Percentiles rank a stretch among this genome's conserved stretches.
These are phyloP conservation scores for Sebastes matsubarae DNA, from an alignment of 2,797 vertebrate species.

Conservation along the genomic window DNA sequence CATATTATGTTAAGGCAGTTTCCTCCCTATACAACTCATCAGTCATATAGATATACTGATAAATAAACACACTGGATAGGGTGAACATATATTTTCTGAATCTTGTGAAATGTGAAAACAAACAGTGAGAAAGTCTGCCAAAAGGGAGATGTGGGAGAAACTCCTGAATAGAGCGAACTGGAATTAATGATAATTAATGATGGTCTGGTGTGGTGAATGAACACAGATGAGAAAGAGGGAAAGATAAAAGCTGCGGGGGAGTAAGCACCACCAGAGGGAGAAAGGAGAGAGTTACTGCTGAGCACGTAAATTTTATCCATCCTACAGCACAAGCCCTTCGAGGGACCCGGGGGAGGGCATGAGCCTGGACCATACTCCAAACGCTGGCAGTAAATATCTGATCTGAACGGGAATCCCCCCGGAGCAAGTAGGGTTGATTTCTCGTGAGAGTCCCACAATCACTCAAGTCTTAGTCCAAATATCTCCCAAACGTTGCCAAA, in stretches of 20 bases:
- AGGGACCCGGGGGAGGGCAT: background rate
- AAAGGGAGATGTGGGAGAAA: conserved; percentile 22
- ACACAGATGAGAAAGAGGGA: conserved; percentile 24
- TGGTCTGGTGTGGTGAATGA: conserved; percentile 26
- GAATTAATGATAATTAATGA: conserved; percentile 56
- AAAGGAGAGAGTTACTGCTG: conserved; percentile 33
- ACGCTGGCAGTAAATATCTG: conserved; percentile 25
- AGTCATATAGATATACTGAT: background rate
- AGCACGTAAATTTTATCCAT: conserved; percentile 38
- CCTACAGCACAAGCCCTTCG: conserved; percentile 22
- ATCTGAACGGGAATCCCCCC: conserved; percentile 32
- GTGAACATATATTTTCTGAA: background rate
- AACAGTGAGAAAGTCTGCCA: conserved; percentile 6
- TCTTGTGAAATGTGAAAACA: conserved; percentile 12
- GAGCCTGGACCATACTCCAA: conserved; percentile 14
- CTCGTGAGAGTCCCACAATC: background rate
- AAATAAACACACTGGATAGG: background rate
- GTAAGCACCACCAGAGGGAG: conserved; percentile 14
- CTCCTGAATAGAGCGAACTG: background rate
- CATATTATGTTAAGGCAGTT: background rate
- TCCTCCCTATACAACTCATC: background rate
- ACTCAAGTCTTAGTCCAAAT: background rate
- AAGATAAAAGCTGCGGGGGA: conserved; percentile 31
- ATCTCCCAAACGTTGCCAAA: background rate
- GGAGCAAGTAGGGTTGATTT: conserved; percentile 1